Conservation (phyloP, 2,888 invertebrate species). For the Dynastes grantii region DNA sequence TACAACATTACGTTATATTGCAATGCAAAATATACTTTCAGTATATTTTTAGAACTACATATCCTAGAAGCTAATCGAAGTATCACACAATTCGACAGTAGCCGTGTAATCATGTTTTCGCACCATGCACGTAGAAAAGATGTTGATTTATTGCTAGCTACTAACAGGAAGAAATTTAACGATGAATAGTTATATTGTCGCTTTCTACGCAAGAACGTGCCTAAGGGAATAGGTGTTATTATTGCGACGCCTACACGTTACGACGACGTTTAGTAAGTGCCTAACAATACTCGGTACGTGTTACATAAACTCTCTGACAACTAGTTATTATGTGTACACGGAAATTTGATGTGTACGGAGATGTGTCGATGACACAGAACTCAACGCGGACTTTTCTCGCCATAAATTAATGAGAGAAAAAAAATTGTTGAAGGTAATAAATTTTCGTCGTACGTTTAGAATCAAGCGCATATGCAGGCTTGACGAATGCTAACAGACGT, state of each 20-base stretch:
- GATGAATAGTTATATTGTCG: conserved; percentile 1
- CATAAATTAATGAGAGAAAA: conserved; percentile 24
- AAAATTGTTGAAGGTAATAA: conserved; percentile 33
- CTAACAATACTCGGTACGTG: conserved; percentile 17
- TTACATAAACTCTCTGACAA: conserved; percentile 25
- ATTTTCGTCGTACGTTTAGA: not conserved
- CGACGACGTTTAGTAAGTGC: conserved; percentile 11
- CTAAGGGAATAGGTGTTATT: conserved; percentile 26
- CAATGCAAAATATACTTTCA: too few relatives aligned
- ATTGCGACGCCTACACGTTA: conserved; percentile 21
- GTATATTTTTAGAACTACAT: too few relatives aligned
- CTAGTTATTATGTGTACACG: conserved; percentile 23
- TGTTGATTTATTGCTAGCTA: not conserved
- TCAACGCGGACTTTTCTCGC: not conserved
- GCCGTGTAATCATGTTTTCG: too few relatives aligned
- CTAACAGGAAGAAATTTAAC: conserved; percentile 4
- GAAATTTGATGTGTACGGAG: conserved; percentile 7
- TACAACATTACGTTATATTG: too few relatives aligned
- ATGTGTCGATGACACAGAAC: conserved; percentile 37
- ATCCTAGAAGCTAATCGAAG: too few relatives aligned
- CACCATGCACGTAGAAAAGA: too few relatives aligned
- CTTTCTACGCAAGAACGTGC: conserved; percentile 22
- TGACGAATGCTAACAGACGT: conserved; percentile 7
- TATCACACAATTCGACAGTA: too few relatives aligned
- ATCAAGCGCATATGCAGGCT: not conserved